phyloP scores from a whole-genome alignment of 1,140 invertebrate genomes.

The Heliconius himera region DNA sequence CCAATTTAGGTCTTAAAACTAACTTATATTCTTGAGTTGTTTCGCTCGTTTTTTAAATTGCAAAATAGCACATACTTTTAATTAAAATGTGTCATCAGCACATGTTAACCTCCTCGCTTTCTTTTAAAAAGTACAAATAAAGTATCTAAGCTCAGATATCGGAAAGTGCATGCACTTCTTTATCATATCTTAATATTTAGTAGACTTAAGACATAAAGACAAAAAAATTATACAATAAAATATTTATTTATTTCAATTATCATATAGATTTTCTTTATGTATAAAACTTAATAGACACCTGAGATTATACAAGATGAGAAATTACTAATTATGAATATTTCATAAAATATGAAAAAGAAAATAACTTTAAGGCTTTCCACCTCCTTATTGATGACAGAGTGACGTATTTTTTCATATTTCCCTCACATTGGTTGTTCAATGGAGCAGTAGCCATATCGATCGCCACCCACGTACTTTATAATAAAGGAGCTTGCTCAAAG shows the following conservation, averaged over 20 bases:
- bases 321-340: not conserved
- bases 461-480: constrained; percentile 7
- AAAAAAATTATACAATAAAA: not conserved
- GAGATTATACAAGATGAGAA: too few relatives aligned
- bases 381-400: not conserved
- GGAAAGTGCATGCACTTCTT: not conserved
- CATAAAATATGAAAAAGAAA: not conserved
- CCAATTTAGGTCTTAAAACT: not conserved
- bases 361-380: not conserved
- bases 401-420: not conserved
- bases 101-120: not conserved
- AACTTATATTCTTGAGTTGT: not conserved
- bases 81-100: constrained; percentile 3
- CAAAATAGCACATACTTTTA: not conserved
- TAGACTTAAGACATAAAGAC: not conserved
- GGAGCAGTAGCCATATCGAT: constrained; percentile 4
- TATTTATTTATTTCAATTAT: not conserved
- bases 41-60: too few relatives aligned
- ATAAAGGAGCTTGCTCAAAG: not conserved
- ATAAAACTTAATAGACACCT: too few relatives aligned
- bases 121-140: not conserved
- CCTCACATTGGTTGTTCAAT: not conserved
- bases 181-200: not conserved
- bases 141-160: not conserved
- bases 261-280: too few relatives aligned